A percentile compares a stretch with the other conserved stretches of the same genome.
phyloP scores from a whole-genome alignment of 1,140 invertebrate species.

The Marisa cornuarietis region DNA sequence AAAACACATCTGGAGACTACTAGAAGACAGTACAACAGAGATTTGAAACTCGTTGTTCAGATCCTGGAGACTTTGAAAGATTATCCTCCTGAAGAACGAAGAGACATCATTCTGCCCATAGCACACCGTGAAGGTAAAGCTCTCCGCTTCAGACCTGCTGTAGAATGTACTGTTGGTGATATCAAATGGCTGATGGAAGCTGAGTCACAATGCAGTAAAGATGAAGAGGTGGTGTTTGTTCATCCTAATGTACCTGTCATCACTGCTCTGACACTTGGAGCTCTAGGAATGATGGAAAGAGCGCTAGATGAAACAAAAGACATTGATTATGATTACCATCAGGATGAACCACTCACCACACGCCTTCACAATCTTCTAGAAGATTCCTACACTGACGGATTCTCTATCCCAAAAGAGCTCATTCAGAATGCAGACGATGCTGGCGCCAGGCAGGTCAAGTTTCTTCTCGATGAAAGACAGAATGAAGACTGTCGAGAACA shows the following conservation, averaged over 20 bases:
- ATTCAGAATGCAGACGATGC: no score
- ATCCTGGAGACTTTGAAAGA: slow-evolving; percentile 17
- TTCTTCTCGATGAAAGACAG: no score
- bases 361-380: slow-evolving; percentile 43
- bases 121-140: slow-evolving; percentile 10
- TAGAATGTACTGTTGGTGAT: slow-evolving; percentile 34
- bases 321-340: slow-evolving; percentile 45
- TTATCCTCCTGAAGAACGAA: background rate
- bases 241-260: slow-evolving; percentile 40
- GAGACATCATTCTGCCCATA: slow-evolving; percentile 33
- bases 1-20: background rate
- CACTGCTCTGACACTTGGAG: slow-evolving; percentile 46
- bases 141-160: slow-evolving; percentile 28
- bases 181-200: slow-evolving; percentile 7
- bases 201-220: slow-evolving; percentile 21
- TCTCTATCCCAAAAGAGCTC: no score
- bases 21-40: background rate
- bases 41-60: slow-evolving; percentile 15
- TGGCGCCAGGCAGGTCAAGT: no score
- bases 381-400: no score
- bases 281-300: slow-evolving; percentile 41
- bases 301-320: slow-evolving; percentile 38
- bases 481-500: no score
- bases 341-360: slow-evolving; percentile 50
- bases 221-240: slow-evolving; percentile 40